phyloP scores from a whole-genome alignment of 1,140 invertebrate genomes.

The Sinonovacula constricta region DNA sequence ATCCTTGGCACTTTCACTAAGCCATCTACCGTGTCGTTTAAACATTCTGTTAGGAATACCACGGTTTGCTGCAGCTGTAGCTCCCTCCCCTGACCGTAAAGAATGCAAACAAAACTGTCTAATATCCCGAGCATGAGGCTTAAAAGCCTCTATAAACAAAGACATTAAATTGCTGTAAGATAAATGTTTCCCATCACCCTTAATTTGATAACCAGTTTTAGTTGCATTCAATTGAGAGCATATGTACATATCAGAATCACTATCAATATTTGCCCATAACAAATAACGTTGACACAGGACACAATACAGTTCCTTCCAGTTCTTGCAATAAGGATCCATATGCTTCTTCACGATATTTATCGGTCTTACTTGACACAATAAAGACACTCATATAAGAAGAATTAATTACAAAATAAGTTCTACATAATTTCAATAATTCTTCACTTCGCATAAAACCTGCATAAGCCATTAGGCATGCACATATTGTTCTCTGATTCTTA shows the following conservation, averaged over 20 bases:
- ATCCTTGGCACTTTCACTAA: neutral
- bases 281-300: neutral
- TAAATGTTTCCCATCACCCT: neutral
- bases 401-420: too few relatives aligned
- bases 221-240: neutral
- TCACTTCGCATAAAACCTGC: neutral
- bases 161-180: neutral
- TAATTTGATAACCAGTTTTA: neutral
- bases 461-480: neutral
- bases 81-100: slow-evolving; percentile 7
- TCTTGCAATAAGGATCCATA: too few relatives aligned
- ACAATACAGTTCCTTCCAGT: neutral
- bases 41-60: neutral
- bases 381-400: too few relatives aligned
- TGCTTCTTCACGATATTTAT: neutral
- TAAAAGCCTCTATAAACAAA: neutral
- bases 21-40: slow-evolving; percentile 1
- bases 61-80: neutral
- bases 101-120: slow-evolving; percentile 5
- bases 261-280: neutral
- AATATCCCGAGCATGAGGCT: neutral
- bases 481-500: slow-evolving; percentile 1
- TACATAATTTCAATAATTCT: neutral
- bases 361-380: neutral
- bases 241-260: neutral